Evolutionary conservation across 2,113 vertebrate species (phyloP).

Genomic region (Cephalopterus ornatus): DNA sequence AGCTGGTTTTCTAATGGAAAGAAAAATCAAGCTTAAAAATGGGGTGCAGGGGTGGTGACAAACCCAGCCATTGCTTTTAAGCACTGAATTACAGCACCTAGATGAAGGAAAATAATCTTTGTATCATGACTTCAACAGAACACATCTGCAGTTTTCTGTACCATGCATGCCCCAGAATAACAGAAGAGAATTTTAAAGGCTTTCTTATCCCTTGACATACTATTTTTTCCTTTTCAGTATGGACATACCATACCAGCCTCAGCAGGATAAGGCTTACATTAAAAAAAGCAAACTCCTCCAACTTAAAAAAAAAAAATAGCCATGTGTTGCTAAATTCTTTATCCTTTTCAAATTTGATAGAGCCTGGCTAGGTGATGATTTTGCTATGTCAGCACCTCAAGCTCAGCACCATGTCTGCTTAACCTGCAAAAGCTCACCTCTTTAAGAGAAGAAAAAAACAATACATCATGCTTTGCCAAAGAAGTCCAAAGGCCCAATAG

Average conservation of each 20-base stretch:
- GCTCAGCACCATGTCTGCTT: neutral
- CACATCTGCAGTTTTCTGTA: neutral
- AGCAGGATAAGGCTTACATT: neutral
- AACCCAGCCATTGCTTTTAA: neutral
- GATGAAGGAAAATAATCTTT: neutral
- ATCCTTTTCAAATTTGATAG: neutral
- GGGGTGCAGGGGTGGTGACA: neutral
- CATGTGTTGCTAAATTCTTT: neutral
- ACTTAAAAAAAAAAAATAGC: neutral
- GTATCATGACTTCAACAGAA: neutral
- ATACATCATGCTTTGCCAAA: neutral
- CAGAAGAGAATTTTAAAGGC: neutral
- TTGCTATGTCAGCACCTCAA: neutral
- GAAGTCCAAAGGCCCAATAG: neutral
- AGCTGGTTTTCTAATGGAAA: neutral
- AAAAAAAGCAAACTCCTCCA: neutral
- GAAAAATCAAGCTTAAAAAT: neutral
- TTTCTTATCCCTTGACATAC: neutral
- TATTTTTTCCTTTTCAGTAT: neutral
- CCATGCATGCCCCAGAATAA: neutral
- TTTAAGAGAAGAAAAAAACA: neutral
- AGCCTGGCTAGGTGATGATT: neutral
- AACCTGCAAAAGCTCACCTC: neutral
- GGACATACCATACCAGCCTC: neutral
- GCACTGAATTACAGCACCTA: neutral